Evolutionary conservation across 2,113 vertebrate genomes (phyloP), one percentile per base, ranked within the genome.

Genomic region (Cyanoramphus novaezelandiae): DNA sequence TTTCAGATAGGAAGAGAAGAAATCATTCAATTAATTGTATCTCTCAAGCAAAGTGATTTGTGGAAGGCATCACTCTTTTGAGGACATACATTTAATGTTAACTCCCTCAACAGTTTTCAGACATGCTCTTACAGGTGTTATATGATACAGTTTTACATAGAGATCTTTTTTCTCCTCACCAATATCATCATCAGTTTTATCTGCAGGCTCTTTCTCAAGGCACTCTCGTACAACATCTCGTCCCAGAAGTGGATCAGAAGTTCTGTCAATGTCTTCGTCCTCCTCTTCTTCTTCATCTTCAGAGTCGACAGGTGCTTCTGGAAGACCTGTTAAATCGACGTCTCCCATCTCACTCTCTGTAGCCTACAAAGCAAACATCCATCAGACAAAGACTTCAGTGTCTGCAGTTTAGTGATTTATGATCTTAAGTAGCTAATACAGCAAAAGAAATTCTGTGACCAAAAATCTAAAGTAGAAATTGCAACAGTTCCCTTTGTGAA

Each of bases 271-370:
- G 59, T 99, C 99, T 97, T 99, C 99, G 74, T 99, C 99, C 90
- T 99, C 99, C 62, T 99, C 99, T 29, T 99, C 99, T 33, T 99
- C 99, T 65, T 99, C 99, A 97, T 99, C 99, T 94, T 99, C 99
- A 47, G 99, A 99, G 98, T 99, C 99, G 76, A 99, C 99, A 29
- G 99, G 98, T 64, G 99, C 99, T 97, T 99, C 99, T 4, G 99
- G 99, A 60, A 99, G 99, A 39, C 99, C 99, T 3, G 99, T 99
- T 92, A 99, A 98, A 98, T 99, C 99, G 79, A 99, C 98, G 77
- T 99, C 99, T 93, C 99, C 99, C 95, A 99, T 98, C 89, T 99
- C 99, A 88, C 99, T 99, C 97, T 99, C 99, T 15, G 99, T 99
- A 94, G 99, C 99, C 99, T 99, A 95, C 9, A 95, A 71, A 97